Conservation (phyloP, 2,113 vertebrate genomes). For the Morone chrysops region DNA sequence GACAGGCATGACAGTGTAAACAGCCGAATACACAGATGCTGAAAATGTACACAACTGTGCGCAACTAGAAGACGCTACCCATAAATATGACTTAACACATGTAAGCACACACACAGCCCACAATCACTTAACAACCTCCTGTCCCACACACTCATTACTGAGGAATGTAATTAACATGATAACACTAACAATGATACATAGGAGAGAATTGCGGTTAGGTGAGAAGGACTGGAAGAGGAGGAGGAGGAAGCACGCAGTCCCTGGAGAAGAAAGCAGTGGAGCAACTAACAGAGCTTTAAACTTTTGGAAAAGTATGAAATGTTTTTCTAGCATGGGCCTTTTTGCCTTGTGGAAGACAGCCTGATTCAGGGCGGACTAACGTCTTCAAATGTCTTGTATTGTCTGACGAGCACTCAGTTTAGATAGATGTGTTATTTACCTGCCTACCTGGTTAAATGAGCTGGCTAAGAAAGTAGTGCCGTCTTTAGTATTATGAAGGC, state of each 20-base stretch:
- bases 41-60: slow-evolving; percentile 51
- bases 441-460: not conserved
- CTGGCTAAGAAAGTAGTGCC: not conserved
- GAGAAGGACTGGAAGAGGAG: slow-evolving; percentile 28
- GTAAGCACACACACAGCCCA: slow-evolving; percentile 18
- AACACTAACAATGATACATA: slow-evolving; percentile 45
- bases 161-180: slow-evolving; percentile 68
- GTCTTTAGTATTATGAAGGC: not conserved
- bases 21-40: slow-evolving; percentile 42
- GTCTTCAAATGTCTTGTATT: not conserved
- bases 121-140: slow-evolving; percentile 32
- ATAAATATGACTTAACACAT: slow-evolving; percentile 52
- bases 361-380: not conserved
- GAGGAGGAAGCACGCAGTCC: slow-evolving; percentile 16
- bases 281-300: not conserved
- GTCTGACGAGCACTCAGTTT: not conserved
- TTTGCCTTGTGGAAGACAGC: not conserved
- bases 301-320: not conserved
- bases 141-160: slow-evolving; percentile 56
- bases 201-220: slow-evolving; percentile 37
- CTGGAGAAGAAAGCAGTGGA: not conserved
- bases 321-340: too few relatives aligned
- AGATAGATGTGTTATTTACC: too few relatives aligned
- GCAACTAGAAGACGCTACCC: slow-evolving; percentile 36
- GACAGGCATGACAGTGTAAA: slow-evolving; percentile 54